Evolutionary conservation across 2,113 vertebrate genomes (phyloP).

Genomic region (Callopanchax toddi): DNA sequence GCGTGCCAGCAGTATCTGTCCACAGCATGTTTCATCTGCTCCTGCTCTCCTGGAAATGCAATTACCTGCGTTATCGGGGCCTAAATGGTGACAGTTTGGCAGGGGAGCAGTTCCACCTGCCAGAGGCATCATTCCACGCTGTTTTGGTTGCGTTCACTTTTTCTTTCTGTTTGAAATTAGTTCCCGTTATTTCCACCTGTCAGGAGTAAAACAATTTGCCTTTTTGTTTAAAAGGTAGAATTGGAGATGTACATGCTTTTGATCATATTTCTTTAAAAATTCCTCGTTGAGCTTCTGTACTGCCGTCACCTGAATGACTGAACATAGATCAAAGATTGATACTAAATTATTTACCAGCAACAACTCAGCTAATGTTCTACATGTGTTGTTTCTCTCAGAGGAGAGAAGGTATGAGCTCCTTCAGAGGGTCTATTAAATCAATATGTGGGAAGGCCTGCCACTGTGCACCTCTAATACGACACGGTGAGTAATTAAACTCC

Average conservation of each 20-base stretch:
- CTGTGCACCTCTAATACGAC: slow-evolving; percentile 44
- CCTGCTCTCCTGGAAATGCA: slow-evolving; percentile 89
- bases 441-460: slow-evolving; percentile 52
- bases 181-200: slow-evolving; percentile 46
- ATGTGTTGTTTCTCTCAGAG: slow-evolving; percentile 66
- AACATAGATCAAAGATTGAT: slow-evolving; percentile 51
- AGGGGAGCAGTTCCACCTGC: slow-evolving; percentile 75
- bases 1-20: slow-evolving; percentile 89
- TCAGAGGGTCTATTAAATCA: slow-evolving; percentile 56
- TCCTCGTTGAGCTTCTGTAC: slow-evolving; percentile 41
- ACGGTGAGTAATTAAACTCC: slow-evolving; percentile 34
- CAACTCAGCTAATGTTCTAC: slow-evolving; percentile 68
- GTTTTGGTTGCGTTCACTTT: slow-evolving; percentile 62
- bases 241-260: too few relatives aligned
- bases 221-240: slow-evolving; percentile 42
- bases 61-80: slow-evolving; percentile 89
- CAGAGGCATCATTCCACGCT: slow-evolving; percentile 65
- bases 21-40: slow-evolving; percentile 88
- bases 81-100: slow-evolving; percentile 83
- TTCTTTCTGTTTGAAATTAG: slow-evolving; percentile 56
- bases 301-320: slow-evolving; percentile 52
- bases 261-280: too few relatives aligned
- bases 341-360: slow-evolving; percentile 73
- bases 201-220: slow-evolving; percentile 43
- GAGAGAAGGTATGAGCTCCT: slow-evolving; percentile 50